A percentile compares a stretch with the other conserved stretches of the same genome.
These are phyloP conservation scores for Ernsta delagoae DNA, from an alignment of 2,888 invertebrate species.

Conservation along the genomic window DNA sequence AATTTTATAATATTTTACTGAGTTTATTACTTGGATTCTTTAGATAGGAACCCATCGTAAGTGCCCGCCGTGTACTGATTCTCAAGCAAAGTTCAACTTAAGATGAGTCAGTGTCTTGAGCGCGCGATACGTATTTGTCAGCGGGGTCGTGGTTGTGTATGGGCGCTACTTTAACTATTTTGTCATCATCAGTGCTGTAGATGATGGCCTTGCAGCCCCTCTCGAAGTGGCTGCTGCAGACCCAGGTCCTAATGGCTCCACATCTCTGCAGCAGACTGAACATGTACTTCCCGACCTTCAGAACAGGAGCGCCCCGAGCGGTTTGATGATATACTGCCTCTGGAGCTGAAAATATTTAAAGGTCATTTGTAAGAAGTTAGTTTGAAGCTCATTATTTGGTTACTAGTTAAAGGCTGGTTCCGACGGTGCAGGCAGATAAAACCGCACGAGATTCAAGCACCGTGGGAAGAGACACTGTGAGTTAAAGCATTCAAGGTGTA, in stretches of 20 bases:
- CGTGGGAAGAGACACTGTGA: too few species aligned
- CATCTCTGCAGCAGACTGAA: constrained; percentile 6
- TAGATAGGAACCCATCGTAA: too few species aligned
- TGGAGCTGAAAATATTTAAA: not conserved
- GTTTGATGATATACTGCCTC: not conserved
- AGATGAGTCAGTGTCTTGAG: not conserved
- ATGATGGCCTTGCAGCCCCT: constrained; percentile 17
- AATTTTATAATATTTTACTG: too few species aligned
- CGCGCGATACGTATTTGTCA: not conserved
- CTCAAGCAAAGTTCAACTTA: too few species aligned
- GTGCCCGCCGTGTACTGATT: too few species aligned
- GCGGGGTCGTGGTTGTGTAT: constrained; percentile 2
- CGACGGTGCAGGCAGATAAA: too few species aligned
- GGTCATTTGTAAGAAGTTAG: not conserved
- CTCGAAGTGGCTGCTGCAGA: constrained; percentile 18
- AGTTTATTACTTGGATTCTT: too few species aligned
- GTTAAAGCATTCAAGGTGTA: too few species aligned
- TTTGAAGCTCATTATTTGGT: too few species aligned
- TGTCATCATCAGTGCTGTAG: constrained; percentile 11
- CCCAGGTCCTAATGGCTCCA: constrained; percentile 15
- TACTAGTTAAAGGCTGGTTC: too few species aligned
- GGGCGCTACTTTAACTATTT: not conserved
- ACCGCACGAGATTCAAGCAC: too few species aligned
- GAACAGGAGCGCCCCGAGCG: not conserved
- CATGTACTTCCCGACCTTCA: constrained; percentile 15